Evolutionary conservation across 2,797 vertebrate genomes (phyloP).

Genomic region (Eulemur albifrons): DNA sequence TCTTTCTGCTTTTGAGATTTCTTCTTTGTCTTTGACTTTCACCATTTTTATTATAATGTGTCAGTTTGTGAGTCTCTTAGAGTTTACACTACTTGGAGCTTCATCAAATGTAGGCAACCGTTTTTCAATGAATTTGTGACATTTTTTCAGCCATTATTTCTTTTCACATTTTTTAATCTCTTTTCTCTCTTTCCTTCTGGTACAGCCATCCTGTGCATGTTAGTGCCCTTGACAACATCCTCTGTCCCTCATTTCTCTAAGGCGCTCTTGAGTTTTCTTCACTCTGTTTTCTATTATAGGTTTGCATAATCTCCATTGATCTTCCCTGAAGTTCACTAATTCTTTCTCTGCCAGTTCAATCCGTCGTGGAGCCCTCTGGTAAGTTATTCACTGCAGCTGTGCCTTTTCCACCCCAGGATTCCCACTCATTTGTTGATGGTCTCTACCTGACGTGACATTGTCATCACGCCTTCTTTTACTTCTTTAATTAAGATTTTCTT

Average conservation of each 20-base stretch:
- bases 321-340: accelerated
- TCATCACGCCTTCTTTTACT: accelerated
- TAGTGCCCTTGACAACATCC: accelerated
- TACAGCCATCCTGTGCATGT: accelerated
- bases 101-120: not conserved
- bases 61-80: not conserved
- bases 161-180: not conserved
- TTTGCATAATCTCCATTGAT: accelerated
- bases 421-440: accelerated
- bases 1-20: not conserved
- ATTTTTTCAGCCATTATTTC: not conserved
- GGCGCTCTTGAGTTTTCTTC: not conserved
- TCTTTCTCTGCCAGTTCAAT: no score
- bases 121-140: not conserved
- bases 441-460: accelerated
- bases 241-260: not conserved
- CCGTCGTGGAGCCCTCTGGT: not conserved
- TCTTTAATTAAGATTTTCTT: not conserved
- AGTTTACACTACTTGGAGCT: not conserved
- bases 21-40: not conserved
- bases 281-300: not conserved
- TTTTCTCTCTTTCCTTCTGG: not conserved
- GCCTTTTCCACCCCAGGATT: not conserved
- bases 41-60: not conserved
- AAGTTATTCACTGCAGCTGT: not conserved